Evolutionary conservation across 2,797 vertebrate species (phyloP).

Genomic region (Smutsia gigantea): DNA sequence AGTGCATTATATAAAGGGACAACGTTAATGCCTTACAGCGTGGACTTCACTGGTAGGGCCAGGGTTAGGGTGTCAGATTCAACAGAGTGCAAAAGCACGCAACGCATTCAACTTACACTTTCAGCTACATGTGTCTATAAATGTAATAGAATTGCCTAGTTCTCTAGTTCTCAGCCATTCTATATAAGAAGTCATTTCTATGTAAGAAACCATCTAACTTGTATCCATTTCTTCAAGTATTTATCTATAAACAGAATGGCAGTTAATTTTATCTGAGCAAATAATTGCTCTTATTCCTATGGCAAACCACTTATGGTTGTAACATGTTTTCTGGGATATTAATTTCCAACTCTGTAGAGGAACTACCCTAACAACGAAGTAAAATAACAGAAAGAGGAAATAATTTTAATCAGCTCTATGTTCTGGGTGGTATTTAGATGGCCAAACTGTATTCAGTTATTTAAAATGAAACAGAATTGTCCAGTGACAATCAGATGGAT

Average conservation of each 20-base stretch:
- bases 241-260: not conserved
- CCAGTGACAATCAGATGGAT: not conserved
- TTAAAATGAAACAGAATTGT: not conserved
- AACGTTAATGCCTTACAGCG: too few species aligned
- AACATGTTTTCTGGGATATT: not conserved
- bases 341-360: not conserved
- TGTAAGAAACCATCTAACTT: not conserved
- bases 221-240: not conserved
- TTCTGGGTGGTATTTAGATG: not conserved
- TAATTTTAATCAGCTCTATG: not conserved
- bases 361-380: not conserved
- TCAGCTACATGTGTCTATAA: not conserved
- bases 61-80: not conserved
- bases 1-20: not conserved
- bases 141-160: not conserved
- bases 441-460: not conserved
- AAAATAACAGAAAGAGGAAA: conserved; percentile 51
- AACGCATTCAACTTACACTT: not conserved
- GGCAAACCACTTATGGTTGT: not conserved
- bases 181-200: not conserved
- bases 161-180: not conserved
- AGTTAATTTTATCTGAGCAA: not conserved
- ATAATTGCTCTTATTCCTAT: not conserved
- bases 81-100: not conserved
- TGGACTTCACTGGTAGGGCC: not conserved